phyloP scores from a whole-genome alignment of 2,113 vertebrate species.

The Tragelaphus buxtoni region DNA sequence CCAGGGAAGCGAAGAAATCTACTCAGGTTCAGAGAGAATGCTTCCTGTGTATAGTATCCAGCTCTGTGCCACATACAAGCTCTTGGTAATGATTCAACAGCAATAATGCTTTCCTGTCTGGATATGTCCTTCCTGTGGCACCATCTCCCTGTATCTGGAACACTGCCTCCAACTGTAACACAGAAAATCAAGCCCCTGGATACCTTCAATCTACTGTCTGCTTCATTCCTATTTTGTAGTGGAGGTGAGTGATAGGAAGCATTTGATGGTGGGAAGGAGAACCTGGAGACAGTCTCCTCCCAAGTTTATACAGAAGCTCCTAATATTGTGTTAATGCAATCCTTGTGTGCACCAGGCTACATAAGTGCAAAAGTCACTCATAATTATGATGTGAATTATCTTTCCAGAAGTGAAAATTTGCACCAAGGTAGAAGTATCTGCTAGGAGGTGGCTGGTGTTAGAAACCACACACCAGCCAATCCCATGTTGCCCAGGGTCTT shows the following conservation, averaged over 20 bases:
- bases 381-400: background rate
- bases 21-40: background rate
- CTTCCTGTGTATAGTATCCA: background rate
- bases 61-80: background rate
- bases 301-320: background rate
- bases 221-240: background rate
- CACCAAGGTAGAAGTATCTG: background rate
- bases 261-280: background rate
- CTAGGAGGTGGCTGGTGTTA: background rate
- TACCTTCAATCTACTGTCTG: background rate
- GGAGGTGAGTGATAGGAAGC: background rate
- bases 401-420: slow-evolving; percentile 8
- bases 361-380: background rate
- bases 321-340: background rate
- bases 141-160: background rate
- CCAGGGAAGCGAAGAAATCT: background rate
- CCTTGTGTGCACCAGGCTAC: background rate
- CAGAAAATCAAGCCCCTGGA: background rate
- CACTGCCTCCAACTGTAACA: background rate
- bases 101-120: background rate
- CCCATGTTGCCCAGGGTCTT: background rate
- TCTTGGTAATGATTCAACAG: background rate
- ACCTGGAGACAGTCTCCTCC: background rate
- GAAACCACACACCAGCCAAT: background rate
- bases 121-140: background rate